Percentiles rank a stretch among this genome's conserved stretches.
Evolutionary conservation across 2,113 vertebrate genomes (phyloP).

Genomic region (Microtus oregoni): DNA sequence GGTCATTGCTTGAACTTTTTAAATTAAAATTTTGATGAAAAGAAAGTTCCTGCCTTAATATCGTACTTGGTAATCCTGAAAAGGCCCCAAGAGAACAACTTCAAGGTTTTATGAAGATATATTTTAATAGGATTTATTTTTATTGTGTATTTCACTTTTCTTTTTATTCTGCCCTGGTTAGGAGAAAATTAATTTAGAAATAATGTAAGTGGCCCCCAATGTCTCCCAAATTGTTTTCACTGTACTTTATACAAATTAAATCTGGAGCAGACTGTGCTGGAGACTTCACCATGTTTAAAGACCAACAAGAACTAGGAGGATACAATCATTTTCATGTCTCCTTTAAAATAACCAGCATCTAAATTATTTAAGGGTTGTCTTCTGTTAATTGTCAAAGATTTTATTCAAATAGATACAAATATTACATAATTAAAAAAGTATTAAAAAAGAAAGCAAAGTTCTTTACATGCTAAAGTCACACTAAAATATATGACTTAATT

Average conservation of each 20-base stretch:
- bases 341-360: background rate
- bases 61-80: slow-evolving; percentile 47
- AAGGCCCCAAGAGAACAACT: slow-evolving; percentile 69
- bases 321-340: background rate
- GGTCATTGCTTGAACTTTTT: slow-evolving; percentile 71
- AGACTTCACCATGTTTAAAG: slow-evolving; percentile 49
- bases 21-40: slow-evolving; percentile 77
- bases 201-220: slow-evolving; percentile 72
- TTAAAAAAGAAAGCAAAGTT: background rate
- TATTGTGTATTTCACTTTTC: slow-evolving; percentile 72
- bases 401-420: background rate
- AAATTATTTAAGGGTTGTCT: slow-evolving; percentile 1
- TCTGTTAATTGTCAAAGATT: background rate
- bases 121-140: slow-evolving; percentile 74
- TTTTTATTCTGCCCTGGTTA: slow-evolving; percentile 68
- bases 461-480: background rate
- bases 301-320: slow-evolving; percentile 34
- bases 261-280: slow-evolving; percentile 35
- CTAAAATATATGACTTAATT: background rate
- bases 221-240: slow-evolving; percentile 71
- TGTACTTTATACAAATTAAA: slow-evolving; percentile 72
- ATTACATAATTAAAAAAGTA: background rate
- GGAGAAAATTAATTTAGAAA: slow-evolving; percentile 83
- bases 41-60: slow-evolving; percentile 64
- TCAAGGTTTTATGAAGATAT: slow-evolving; percentile 75